These are phyloP conservation scores for Brachirus orientalis DNA, from an alignment of 2,113 vertebrate genomes.

Conservation along the genomic window DNA sequence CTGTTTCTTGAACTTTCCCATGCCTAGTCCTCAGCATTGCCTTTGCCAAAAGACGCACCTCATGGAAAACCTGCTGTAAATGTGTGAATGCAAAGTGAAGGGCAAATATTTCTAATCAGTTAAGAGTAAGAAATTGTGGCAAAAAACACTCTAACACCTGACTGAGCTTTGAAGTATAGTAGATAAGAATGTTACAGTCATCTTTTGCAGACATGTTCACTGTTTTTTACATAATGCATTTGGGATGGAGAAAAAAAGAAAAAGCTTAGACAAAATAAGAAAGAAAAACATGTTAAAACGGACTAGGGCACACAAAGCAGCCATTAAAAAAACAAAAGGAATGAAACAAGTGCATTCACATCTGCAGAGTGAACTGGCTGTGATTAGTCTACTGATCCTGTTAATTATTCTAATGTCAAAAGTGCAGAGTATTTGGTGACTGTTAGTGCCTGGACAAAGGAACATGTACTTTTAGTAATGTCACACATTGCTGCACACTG, in stretches of 20 bases:
- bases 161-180: too few relatives aligned
- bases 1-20: conserved; percentile 46
- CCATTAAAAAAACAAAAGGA: conserved; percentile 20
- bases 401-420: background rate
- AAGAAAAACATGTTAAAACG: conserved; percentile 14
- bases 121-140: too few relatives aligned
- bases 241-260: background rate
- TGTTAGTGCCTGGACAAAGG: too few relatives aligned
- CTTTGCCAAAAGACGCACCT: conserved; percentile 15
- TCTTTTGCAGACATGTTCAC: too few relatives aligned
- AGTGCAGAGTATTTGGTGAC: too few relatives aligned
- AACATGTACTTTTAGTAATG: too few relatives aligned
- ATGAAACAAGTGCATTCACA: conserved; percentile 32
- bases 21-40: conserved; percentile 1
- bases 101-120: too few relatives aligned
- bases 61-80: conserved; percentile 18
- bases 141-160: too few relatives aligned
- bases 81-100: background rate
- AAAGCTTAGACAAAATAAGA: conserved; percentile 10
- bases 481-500: too few relatives aligned
- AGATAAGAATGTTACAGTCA: too few relatives aligned
- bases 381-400: background rate
- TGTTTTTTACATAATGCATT: background rate
- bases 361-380: background rate
- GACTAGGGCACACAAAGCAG: conserved; percentile 5